Evolutionary conservation across 2,888 invertebrate species (phyloP).

Genomic region (Eumacrocentrus americanus): DNA sequence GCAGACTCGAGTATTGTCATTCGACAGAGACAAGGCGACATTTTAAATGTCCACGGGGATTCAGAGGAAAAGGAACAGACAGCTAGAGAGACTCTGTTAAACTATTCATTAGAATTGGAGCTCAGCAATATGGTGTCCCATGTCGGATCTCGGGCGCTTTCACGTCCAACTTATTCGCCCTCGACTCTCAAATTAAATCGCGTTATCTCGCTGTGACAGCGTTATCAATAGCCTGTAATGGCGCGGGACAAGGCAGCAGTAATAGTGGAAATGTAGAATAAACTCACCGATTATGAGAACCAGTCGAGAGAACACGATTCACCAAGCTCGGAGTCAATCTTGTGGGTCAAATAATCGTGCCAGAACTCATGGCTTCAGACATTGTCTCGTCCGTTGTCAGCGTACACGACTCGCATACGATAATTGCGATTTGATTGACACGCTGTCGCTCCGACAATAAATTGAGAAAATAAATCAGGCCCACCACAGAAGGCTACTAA

Average conservation of each 20-base stretch:
- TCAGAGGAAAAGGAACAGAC: background rate
- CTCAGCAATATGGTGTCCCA: constrained; percentile 27
- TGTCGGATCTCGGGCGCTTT: constrained; percentile 1
- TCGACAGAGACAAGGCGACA: background rate
- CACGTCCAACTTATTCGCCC: constrained; percentile 2
- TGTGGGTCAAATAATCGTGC: constrained; percentile 56
- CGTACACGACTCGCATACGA: background rate
- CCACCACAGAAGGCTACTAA: no score
- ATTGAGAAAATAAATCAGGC: constrained; percentile 4
- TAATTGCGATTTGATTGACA: background rate
- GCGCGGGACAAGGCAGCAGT: background rate
- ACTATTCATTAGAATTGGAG: background rate
- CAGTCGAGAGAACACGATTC: constrained; percentile 48
- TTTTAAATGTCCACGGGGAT: background rate
- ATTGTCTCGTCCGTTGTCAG: constrained; percentile 8
- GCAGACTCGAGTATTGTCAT: background rate
- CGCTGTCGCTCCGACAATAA: background rate
- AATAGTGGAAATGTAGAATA: background rate
- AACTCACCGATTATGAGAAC: constrained; percentile 49
- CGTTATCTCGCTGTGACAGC: background rate
- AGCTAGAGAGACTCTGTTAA: background rate
- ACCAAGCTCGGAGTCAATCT: constrained; percentile 55
- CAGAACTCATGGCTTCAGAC: constrained; percentile 44
- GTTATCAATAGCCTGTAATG: background rate
- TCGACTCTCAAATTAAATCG: background rate